Percentiles rank a stretch among this genome's conserved stretches.
phyloP scores from a whole-genome alignment of 2,797 vertebrate genomes.

The Gymnopithys bicolor region DNA sequence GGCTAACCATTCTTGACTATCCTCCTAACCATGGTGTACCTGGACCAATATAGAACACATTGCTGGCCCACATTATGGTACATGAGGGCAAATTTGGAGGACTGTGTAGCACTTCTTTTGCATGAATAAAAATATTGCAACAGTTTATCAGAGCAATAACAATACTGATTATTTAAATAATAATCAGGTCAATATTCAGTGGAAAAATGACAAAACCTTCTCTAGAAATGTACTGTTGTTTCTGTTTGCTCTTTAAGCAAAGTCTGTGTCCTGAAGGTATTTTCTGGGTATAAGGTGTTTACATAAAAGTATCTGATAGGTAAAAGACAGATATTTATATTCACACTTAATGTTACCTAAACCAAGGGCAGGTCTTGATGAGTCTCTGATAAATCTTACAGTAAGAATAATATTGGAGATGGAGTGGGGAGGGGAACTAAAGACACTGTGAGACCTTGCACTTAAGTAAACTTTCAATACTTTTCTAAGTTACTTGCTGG shows the following conservation, averaged over 20 bases:
- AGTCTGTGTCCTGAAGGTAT: not conserved
- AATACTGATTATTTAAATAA: not conserved
- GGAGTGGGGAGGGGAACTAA: not conserved
- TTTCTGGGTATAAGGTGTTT: slow-evolving; percentile 33
- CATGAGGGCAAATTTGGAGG: accelerated
- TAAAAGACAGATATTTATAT: slow-evolving; percentile 3
- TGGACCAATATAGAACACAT: not conserved
- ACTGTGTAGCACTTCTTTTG: not conserved
- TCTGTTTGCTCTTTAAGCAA: slow-evolving; percentile 52
- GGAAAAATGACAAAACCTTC: not conserved
- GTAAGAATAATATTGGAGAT: not conserved
- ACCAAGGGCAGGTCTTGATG: not conserved
- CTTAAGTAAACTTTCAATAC: not conserved
- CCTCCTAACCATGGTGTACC: not conserved
- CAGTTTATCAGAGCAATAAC: not conserved
- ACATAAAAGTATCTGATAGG: slow-evolving; percentile 8
- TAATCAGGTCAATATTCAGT: not conserved
- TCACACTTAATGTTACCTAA: not conserved
- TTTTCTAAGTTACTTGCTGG: not conserved
- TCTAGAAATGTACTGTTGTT: not conserved
- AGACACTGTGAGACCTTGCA: not conserved
- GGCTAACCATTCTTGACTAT: not conserved
- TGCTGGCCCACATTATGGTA: too few species aligned
- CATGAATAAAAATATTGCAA: slow-evolving; percentile 33
- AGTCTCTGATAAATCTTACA: not conserved